Evolutionary conservation across 2,797 vertebrate genomes (phyloP).

Genomic region (Botia almorhae): DNA sequence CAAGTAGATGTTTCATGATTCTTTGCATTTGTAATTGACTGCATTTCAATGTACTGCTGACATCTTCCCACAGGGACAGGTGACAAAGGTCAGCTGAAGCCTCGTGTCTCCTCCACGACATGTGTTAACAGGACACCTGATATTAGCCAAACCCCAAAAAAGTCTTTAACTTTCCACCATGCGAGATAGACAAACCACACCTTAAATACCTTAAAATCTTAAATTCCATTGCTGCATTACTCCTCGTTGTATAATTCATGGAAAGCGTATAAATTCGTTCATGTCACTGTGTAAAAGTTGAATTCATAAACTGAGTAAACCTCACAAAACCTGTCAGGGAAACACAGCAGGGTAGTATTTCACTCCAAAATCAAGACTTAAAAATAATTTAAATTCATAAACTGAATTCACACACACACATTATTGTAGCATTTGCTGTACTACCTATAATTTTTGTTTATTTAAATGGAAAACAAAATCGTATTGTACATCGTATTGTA

Average conservation of each 20-base stretch:
- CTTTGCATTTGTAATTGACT: neutral
- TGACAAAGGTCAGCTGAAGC: slow-evolving; percentile 25
- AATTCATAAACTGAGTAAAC: slow-evolving; percentile 7
- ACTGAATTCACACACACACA: no score
- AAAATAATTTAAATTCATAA: neutral
- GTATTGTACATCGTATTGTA: no score
- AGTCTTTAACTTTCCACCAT: slow-evolving; percentile 28
- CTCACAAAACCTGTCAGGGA: slow-evolving; percentile 20
- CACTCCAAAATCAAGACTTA: neutral
- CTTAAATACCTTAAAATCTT: no score
- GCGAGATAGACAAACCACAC: slow-evolving; percentile 41
- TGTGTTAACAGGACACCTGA: slow-evolving; percentile 34
- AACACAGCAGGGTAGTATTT: slow-evolving; percentile 13
- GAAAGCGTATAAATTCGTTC: slow-evolving; percentile 1
- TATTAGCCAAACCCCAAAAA: slow-evolving; percentile 35
- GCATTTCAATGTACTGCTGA: neutral
- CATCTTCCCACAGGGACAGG: slow-evolving; percentile 1
- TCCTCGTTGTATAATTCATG: slow-evolving; percentile 12
- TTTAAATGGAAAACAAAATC: no score
- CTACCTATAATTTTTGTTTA: no score
- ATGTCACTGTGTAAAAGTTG: neutral
- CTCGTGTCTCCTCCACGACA: slow-evolving; percentile 20
- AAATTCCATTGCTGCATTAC: slow-evolving; percentile 20
- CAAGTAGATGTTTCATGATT: neutral
- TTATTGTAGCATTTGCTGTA: no score